Base-by-base conservation (phyloP, 2,888 invertebrate species). In the Oligia latruncula region DNA sequence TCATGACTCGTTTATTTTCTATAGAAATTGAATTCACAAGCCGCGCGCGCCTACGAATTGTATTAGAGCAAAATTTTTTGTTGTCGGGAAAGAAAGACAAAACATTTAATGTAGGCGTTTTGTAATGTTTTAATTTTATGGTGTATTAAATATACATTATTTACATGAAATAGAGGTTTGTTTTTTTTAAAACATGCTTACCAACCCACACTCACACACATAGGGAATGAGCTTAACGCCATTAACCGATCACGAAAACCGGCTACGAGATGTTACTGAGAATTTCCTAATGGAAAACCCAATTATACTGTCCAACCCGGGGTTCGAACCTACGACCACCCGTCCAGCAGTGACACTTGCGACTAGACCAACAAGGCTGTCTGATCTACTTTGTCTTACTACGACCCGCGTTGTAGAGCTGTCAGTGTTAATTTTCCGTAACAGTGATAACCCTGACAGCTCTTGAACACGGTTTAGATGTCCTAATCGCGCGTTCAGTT, bases 91-190 rank as follows among this genome's bases (percentile, higher is more conserved):
- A 35, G 35, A 35, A 35, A 35, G 35, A 35, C 35, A 35, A 35
- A 35, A 35, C 3, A 35, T 35, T 35, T 35, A 35, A 35, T 35
- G 35, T 35, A 35, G 35, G 35, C 35, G 35, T 35, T 35, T 35
- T 35, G 35, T 4, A 35, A 35, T 35, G 35, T 35, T 35, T 35
- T 35, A 35, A 35, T 35, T 35, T 3, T 4, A 35, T 35, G 35
- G 35, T 35, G 35, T 35, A 35, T 55, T 23, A 55, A 20, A 23
- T 64, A 49, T 79, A 13, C 46, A 72, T 65, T 75, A 84, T 80
- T 71, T 35, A 79, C 15, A n/a, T 58, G 35, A 58, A 75, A 71
- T 62, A 35, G 15, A 67, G 11, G 17, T 23, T 23, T n/a, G n/a
- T 40, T 35, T 58, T 40, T 40, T 40, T 17, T 17, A 6, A 52